Evolutionary conservation across 2,797 vertebrate genomes (phyloP), one percentile per base, ranked within the genome.

Genomic region (Percopsis omiscomaycus): DNA sequence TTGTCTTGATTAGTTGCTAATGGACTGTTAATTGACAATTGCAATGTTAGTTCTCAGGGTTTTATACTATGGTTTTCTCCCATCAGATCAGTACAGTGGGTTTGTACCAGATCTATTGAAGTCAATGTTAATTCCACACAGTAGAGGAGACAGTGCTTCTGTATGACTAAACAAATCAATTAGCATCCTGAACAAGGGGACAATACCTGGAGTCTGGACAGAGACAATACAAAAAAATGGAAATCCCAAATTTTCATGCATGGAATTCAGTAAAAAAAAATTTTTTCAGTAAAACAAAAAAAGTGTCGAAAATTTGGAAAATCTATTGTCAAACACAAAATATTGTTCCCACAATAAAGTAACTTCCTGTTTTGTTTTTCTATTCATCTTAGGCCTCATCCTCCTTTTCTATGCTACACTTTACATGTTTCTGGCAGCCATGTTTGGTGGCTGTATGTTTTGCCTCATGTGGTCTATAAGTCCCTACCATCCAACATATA

Each of bases 381-480:
- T 50, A 14, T 4, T 6, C 61, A 75, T 86, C 85, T 45, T 84
- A 98, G 98, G 94, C 75, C 90, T 95, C 86, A 95, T 98, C 86
- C 89, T 98, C 61, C 89, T 98, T 71, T 96, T 98, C 91, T 98
- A 99, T 70, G 85, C 96, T 64, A 37, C 94, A 69, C 93, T 99
- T 87, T 99, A 98, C 84, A 74, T 79, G 2, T 98, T 96, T 83
- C 91, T 98, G 78, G 95, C 95, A 14, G 96, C 95, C 79, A 97
- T 98, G 95, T 98, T 99, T 88, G 92, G 92, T 5, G 93, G 96
- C 64, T 98, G 95, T 84, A 74, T 97, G 87, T 98, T 95, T 61
- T 93, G 92, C 73, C 90, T 99, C 85, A 93, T 98, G 90, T 94
- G 96, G 89, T 96, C 95, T 2, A 94, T 99, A 86, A 96, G 93